Base-by-base conservation (phyloP, 2,888 invertebrate species). In the Brachylomia viminalis region DNA sequence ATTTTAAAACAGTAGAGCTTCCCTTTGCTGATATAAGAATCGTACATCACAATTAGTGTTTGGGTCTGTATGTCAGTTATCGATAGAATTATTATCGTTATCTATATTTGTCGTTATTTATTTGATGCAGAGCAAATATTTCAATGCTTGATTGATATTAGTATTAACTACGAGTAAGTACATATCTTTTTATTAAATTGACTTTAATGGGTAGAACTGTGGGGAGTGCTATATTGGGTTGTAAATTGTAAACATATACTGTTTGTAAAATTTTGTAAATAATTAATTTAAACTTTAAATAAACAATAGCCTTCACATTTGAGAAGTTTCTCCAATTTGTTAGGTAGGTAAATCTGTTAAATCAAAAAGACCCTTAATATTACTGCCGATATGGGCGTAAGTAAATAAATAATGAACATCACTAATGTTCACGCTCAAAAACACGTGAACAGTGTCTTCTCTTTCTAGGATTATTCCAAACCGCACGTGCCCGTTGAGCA, bases 381-480 rank as follows among this genome's bases (percentile, higher is more conserved):
- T 45, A 20, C 7, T 47, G 61, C 83, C 86, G 79, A 67, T 58
- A 74, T 20, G 4, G 33, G 13, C 17, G 27, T 56, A 70, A 61
- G 56, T 75, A 74, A 82, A 75, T 75, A 82, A 61, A 62, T 17
- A 58, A 62, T 52, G 38, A 49, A 79, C 92, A 89, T 78, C 93
- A 91, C 93, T 93, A 90, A 17, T 27, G 79, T 92, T 94, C 94
- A 95, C 95, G 93, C 93, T 91, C 88, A 89, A 69, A 73, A 88
- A 94, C 92, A 95, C 94, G 94, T 95, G 94, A 93, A 89, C 62
- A 0, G 47, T 73, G 13, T 52, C 42, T 80, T 82, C 75, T 83
- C 75, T 80, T 72, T 87, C 80, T 89, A 80, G 33, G 68, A 74
- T 83, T 87, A 85, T 79, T 72, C 72, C 69, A 52, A 72, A 82